phyloP scores from a whole-genome alignment of 2,888 invertebrate species.

The Ectemnius lituratus region DNA sequence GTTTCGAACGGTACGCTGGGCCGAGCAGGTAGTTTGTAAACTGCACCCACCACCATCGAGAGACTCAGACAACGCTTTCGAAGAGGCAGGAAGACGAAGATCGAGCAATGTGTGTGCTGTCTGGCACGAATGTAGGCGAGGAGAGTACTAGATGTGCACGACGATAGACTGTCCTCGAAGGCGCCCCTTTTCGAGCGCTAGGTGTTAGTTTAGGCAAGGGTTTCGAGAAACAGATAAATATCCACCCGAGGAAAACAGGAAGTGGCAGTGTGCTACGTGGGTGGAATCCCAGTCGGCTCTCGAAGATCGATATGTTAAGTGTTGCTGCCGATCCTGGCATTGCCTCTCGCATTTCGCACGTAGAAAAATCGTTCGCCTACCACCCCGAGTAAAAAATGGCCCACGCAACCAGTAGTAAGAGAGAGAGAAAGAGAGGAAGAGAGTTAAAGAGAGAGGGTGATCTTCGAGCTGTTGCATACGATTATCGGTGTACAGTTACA shows the following conservation, averaged over 20 bases:
- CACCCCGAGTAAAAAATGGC: background rate
- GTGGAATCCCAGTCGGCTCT: constrained; percentile 54
- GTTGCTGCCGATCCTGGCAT: background rate
- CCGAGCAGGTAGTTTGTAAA: constrained; percentile 57
- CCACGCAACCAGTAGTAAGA: background rate
- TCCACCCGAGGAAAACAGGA: constrained; percentile 67
- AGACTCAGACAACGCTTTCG: constrained; percentile 22
- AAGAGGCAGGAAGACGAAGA: constrained; percentile 34
- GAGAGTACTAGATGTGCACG: constrained; percentile 58
- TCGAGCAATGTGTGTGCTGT: constrained; percentile 42
- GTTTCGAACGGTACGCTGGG: constrained; percentile 35
- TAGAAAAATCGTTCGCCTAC: background rate
- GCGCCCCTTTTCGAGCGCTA: constrained; percentile 63
- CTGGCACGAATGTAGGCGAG: constrained; percentile 43
- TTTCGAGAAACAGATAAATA: constrained; percentile 71
- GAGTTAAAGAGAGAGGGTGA: background rate
- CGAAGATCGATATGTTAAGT: constrained; percentile 42
- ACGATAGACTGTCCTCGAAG: constrained; percentile 63
- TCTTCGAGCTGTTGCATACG: constrained; percentile 5
- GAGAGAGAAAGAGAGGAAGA: too few species aligned
- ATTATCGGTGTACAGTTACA: constrained; percentile 12
- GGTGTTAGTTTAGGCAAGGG: constrained; percentile 72
- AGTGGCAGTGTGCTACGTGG: constrained; percentile 64
- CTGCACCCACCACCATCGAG: constrained; percentile 20
- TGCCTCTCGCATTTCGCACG: constrained; percentile 36